Evolutionary conservation across 1,140 invertebrate genomes (phyloP).

Genomic region (Neodiprion fabricii): DNA sequence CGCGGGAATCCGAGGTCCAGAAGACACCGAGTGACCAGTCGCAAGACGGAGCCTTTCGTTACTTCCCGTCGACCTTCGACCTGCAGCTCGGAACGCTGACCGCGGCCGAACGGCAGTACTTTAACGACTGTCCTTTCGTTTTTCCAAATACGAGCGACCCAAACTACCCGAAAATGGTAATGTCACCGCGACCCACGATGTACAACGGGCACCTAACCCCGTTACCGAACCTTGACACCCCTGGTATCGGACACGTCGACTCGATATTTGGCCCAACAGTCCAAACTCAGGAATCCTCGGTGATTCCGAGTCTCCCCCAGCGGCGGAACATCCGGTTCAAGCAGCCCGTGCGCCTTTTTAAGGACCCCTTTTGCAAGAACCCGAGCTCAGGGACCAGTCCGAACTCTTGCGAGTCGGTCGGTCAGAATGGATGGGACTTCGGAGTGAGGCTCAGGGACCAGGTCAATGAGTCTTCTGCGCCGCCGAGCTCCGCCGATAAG

Average conservation of each 20-base stretch:
- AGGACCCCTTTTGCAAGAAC: conserved; percentile 22
- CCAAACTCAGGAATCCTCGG: conserved; percentile 11
- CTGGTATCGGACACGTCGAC: conserved; percentile 10
- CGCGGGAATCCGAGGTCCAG: conserved; percentile 17
- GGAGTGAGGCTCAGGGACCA: not conserved
- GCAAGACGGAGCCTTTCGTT: conserved; percentile 32
- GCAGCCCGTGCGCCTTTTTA: not conserved
- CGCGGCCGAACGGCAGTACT: conserved; percentile 31
- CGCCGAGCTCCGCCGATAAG: conserved; percentile 24
- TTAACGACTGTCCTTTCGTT: conserved; percentile 45
- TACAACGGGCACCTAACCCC: conserved; percentile 35
- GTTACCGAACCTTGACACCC: conserved; percentile 10
- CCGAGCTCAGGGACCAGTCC: conserved; percentile 20
- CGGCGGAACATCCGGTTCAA: not conserved
- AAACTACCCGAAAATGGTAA: conserved; percentile 24
- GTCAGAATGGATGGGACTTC: conserved; percentile 12
- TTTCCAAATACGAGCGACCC: conserved; percentile 38
- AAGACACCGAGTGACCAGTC: conserved; percentile 23
- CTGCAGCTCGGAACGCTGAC: conserved; percentile 13
- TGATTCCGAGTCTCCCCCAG: not conserved
- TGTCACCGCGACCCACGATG: conserved; percentile 27
- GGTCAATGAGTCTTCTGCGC: not conserved
- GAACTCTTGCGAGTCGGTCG: not conserved
- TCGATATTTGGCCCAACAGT: conserved; percentile 4
- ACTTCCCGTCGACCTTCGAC: conserved; percentile 34